Evolutionary conservation across 2,797 vertebrate genomes (phyloP), one percentile per base, ranked within the genome.

Genomic region (Pipistrellus pipistrellus): DNA sequence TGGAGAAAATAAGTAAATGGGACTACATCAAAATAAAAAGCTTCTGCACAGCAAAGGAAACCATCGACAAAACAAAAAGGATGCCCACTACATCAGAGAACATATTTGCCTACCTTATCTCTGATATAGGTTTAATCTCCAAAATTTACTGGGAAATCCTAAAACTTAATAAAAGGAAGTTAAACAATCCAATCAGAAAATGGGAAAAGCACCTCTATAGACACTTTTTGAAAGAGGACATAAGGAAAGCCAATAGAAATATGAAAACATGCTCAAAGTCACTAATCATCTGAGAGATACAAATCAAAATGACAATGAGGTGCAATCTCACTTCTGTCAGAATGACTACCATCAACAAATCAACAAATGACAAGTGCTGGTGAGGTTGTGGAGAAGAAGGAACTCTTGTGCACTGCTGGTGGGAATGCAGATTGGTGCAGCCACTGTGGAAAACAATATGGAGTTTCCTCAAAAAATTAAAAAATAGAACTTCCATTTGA

Each of bases 51-150:
- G 62, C 62, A 66, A 66, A 32, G 15, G 62, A 66, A 66, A 66
- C 62, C 62, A 27, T 27, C 4, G 66, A 32, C 14, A 66, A n/a
- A 32, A 66, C 30, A 32, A 66, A 14, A 66, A 66, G 30, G 30
- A n/a, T 1, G 1, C 15, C 62, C n/a, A 66, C 30, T 66, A 7
- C 17, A 66, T 62, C 0, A 0, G 30, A n/a, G 15, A 8, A 18
- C 30, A 66, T 66, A 32, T 66, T 66, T 18, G n/a, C 62, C 30
- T 32, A 66, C n/a, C 6, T 17, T 66, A 32, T 17, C 30, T 9
- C 62, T 32, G n/a, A 18, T 32, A 66, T 17, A 2, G 3, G 62
- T 17, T 66, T 66, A 66, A 66, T 32, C 15, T 66, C 30, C 14
- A 66, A 66, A 66, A 32, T 32, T 17, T 66, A 66, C 15, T 2